Conservation (phyloP, 2,888 invertebrate species). For the Nycteola revayana region DNA sequence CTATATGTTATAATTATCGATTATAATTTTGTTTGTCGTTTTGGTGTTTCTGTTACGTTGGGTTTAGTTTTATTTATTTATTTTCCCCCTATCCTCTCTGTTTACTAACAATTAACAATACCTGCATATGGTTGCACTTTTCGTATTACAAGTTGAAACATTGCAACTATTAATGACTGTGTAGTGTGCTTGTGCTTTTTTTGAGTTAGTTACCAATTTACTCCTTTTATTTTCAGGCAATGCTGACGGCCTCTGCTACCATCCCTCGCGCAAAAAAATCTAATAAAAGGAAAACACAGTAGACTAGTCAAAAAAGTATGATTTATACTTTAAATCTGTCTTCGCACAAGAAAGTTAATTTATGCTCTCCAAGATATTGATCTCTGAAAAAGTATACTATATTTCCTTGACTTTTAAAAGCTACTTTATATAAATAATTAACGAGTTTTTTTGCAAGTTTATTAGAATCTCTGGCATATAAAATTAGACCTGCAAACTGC, state of each 20-base stretch:
- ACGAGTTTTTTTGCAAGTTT: too few species aligned
- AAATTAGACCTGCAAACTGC: slow-evolving; percentile 17
- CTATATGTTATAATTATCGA: too few species aligned
- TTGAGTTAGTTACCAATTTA: slow-evolving; percentile 61
- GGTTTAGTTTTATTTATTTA: slow-evolving; percentile 13
- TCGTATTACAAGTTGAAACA: slow-evolving; percentile 2
- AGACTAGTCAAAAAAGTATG: slow-evolving; percentile 39
- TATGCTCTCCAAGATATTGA: slow-evolving; percentile 25
- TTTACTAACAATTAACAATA: slow-evolving; percentile 13
- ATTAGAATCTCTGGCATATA: slow-evolving; percentile 1
- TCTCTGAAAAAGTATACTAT: too few species aligned
- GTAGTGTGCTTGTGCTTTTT: slow-evolving; percentile 56
- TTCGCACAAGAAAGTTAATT: slow-evolving; percentile 14
- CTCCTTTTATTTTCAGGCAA: slow-evolving; percentile 83
- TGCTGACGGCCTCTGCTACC: slow-evolving; percentile 86
- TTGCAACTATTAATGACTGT: slow-evolving; percentile 3
- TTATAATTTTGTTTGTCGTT: slow-evolving; percentile 20
- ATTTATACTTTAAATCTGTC: slow-evolving; percentile 19
- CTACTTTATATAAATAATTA: too few species aligned
- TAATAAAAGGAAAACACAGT: slow-evolving; percentile 86
- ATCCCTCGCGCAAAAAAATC: slow-evolving; percentile 88
- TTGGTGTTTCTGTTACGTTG: slow-evolving; percentile 14
- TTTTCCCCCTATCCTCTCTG: slow-evolving; percentile 8
- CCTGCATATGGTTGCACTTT: slow-evolving; percentile 21
- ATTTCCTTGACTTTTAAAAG: too few species aligned